Conservation (phyloP, 2,888 invertebrate genomes). For the Scaptomyza parva region DNA sequence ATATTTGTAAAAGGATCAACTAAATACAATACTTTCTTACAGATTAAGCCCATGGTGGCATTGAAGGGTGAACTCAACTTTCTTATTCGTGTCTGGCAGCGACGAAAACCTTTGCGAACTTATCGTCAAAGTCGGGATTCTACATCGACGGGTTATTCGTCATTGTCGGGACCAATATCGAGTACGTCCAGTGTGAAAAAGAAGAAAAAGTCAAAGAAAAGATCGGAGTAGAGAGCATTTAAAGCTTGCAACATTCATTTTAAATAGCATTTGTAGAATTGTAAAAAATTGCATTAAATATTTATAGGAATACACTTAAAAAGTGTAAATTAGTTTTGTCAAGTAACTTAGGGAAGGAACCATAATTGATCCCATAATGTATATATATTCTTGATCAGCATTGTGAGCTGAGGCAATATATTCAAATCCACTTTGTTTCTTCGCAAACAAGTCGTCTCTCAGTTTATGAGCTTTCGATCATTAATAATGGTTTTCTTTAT, state of each 20-base stretch:
- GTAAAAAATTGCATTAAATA: conserved; percentile 24
- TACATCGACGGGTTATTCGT: conserved; percentile 72
- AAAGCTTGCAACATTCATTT: conserved; percentile 54
- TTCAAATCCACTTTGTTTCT: too few species aligned
- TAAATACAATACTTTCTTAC: neutral
- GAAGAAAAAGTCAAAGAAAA: conserved; percentile 61
- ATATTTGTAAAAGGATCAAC: neutral
- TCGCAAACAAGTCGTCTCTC: too few species aligned
- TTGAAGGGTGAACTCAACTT: conserved; percentile 73
- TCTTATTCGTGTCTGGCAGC: conserved; percentile 71
- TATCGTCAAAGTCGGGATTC: conserved; percentile 65
- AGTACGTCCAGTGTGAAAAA: conserved; percentile 52
- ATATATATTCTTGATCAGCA: too few species aligned
- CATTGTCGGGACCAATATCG: conserved; percentile 54
- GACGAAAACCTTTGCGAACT: conserved; percentile 69
- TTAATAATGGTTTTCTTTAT: too few species aligned
- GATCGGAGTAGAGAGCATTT: conserved; percentile 33
- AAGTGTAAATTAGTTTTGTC: too few species aligned
- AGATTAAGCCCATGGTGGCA: conserved; percentile 69
- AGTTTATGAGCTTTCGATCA: too few species aligned
- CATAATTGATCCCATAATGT: too few species aligned
- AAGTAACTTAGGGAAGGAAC: too few species aligned
- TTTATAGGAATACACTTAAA: conserved; percentile 14
- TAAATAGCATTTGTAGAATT: conserved; percentile 46
- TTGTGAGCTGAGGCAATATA: too few species aligned